A percentile compares a stretch with the other conserved stretches of the same genome.
Conservation (phyloP, 2,113 vertebrate species). For the Brachypodius melanocephalos region DNA sequence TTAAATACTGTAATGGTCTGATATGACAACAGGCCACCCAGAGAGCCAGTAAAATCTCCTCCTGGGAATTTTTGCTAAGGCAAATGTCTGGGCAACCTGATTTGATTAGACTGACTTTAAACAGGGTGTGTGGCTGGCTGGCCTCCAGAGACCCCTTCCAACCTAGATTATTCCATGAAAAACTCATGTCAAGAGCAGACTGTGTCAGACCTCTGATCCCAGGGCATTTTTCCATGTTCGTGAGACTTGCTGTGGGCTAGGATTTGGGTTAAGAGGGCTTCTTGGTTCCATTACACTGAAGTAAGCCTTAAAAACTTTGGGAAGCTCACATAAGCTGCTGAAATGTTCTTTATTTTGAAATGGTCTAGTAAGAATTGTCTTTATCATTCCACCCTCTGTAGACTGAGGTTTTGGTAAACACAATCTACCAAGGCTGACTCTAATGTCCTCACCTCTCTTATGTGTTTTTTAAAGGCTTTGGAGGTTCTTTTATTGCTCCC, state of each 20-base stretch:
- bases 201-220: not conserved
- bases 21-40: not conserved
- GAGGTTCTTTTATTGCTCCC: conserved; percentile 79
- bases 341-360: not conserved
- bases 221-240: rapidly evolving
- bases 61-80: not conserved
- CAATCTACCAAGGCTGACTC: not conserved
- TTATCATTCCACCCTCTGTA: not conserved
- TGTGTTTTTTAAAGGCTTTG: conserved; percentile 73
- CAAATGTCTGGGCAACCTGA: not conserved
- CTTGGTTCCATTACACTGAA: not conserved
- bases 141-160: not conserved
- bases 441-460: not conserved
- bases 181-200: not conserved
- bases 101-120: not conserved
- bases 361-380: not conserved
- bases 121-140: not conserved
- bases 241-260: not conserved
- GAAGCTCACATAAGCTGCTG: not conserved
- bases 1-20: not conserved
- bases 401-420: not conserved
- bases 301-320: not conserved
- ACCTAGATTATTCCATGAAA: not conserved
- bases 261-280: not conserved
- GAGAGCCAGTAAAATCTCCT: not conserved